Percentiles rank a stretch among this genome's conserved stretches.
Conservation (phyloP, 1,140 invertebrate species). For the Calliopsis andreniformis region DNA sequence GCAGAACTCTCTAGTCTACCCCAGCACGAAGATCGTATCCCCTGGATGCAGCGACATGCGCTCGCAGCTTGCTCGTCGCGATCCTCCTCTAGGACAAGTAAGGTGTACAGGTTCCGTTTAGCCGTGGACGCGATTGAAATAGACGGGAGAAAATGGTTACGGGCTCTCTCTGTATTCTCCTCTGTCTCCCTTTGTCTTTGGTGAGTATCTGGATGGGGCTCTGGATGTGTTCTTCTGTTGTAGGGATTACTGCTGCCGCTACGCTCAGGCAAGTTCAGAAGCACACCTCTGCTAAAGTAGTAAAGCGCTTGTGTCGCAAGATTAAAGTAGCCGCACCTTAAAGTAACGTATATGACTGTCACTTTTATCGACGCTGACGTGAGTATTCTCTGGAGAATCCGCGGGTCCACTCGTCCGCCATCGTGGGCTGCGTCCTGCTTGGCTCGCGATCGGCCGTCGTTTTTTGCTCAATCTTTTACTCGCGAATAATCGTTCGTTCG, state of each 20-base stretch:
- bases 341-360: conserved; percentile 68
- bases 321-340: conserved; percentile 74
- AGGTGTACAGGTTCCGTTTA: conserved; percentile 34
- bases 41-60: conserved; percentile 3
- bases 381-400: conserved; percentile 62
- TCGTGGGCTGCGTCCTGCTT: not conserved
- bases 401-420: conserved; percentile 6
- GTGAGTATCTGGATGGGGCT: conserved; percentile 75
- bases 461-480: not conserved
- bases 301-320: conserved; percentile 74
- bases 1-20: not conserved
- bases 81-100: not conserved
- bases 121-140: conserved; percentile 13
- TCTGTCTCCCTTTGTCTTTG: conserved; percentile 32
- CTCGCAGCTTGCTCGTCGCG: conserved; percentile 5
- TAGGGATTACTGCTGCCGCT: conserved; percentile 80
- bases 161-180: conserved; percentile 7
- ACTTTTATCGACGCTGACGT: conserved; percentile 62
- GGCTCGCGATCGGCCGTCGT: not conserved
- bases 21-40: not conserved
- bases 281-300: conserved; percentile 72
- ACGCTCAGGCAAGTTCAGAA: conserved; percentile 80
- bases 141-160: conserved; percentile 18
- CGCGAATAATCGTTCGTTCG: not conserved
- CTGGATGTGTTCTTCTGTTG: conserved; percentile 80